Conservation (phyloP, 2,113 vertebrate genomes). For the Myiozetetes cayanensis region DNA sequence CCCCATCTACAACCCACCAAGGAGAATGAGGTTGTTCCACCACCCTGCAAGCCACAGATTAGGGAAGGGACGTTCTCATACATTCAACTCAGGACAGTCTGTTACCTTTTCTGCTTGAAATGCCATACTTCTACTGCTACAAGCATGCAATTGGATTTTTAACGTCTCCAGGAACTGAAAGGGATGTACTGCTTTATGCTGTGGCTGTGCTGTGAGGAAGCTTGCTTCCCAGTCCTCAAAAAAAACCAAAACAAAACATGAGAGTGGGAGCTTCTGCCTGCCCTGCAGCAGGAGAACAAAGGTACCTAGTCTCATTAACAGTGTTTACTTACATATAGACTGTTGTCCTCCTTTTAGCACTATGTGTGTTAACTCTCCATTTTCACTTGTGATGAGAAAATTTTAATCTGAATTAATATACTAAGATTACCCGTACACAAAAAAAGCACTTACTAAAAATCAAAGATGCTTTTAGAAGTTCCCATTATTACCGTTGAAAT, state of each 20-base stretch:
- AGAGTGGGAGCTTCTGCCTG: neutral
- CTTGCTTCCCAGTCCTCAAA: neutral
- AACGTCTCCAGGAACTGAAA: neutral
- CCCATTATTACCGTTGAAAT: neutral
- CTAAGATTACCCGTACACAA: neutral
- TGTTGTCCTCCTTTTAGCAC: neutral
- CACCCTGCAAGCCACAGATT: neutral
- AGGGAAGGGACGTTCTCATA: neutral
- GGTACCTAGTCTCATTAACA: neutral
- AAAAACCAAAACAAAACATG: neutral
- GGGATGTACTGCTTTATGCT: neutral
- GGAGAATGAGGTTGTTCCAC: accelerated
- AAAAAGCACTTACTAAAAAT: neutral
- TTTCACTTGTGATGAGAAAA: neutral
- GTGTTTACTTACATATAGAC: neutral
- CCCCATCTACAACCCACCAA: neutral
- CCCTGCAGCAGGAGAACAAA: neutral
- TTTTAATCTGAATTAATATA: neutral
- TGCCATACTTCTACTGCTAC: neutral
- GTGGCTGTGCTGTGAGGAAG: neutral
- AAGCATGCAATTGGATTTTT: accelerated
- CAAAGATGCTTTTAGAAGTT: neutral
- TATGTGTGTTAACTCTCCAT: neutral
- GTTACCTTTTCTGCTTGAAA: neutral
- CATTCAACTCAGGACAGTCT: neutral